These are phyloP conservation scores for Abrostola triplasia DNA, from an alignment of 2,888 invertebrate species.

Conservation along the genomic window DNA sequence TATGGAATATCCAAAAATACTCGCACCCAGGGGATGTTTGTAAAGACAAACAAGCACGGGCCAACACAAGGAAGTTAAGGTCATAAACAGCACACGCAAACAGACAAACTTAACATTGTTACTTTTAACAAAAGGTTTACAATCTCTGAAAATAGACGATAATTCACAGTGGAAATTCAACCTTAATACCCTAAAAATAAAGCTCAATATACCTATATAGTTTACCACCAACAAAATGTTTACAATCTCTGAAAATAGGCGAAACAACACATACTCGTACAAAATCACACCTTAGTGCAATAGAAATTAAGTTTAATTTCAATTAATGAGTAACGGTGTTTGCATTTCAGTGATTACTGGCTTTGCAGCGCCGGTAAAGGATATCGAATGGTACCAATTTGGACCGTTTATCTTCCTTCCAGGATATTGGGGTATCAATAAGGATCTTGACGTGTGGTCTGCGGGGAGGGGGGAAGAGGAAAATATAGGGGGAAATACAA, in stretches of 20 bases:
- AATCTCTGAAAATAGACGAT: constrained; percentile 27
- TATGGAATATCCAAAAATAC: too few species aligned
- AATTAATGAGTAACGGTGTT: constrained; percentile 9
- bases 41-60: constrained; percentile 20
- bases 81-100: constrained; percentile 36
- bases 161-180: constrained; percentile 1
- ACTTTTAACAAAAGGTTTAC: constrained; percentile 33
- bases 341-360: constrained; percentile 20
- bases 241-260: constrained; percentile 27
- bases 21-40: constrained; percentile 26
- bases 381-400: constrained; percentile 35
- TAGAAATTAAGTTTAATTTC: constrained; percentile 11
- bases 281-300: background rate
- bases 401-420: constrained; percentile 39
- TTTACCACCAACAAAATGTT: too few species aligned
- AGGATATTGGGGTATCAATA: constrained; percentile 34
- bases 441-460: constrained; percentile 11
- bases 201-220: background rate
- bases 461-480: background rate
- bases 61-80: constrained; percentile 25
- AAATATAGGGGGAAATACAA: background rate
- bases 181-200: fast-evolving
- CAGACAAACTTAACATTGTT: constrained; percentile 35
- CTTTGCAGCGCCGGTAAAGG: constrained; percentile 33
- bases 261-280: background rate